Conservation (phyloP, 2,888 invertebrate species). For the Drosophila engyochracea region DNA sequence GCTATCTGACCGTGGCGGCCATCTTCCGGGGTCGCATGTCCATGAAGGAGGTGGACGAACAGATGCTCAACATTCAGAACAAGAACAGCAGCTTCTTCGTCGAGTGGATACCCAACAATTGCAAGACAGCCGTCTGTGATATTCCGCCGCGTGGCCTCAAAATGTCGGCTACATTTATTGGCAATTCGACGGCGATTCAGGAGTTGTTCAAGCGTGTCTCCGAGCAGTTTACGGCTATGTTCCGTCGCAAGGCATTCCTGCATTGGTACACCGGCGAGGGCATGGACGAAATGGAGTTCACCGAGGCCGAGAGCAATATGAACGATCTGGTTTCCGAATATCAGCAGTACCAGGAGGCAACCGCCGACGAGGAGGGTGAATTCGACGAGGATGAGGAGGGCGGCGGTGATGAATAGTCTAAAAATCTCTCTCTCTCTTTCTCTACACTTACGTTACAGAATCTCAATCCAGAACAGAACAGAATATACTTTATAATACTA, state of each 20-base stretch:
- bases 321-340: conserved; percentile 97
- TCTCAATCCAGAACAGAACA: background rate
- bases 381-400: conserved; percentile 89
- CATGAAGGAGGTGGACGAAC: conserved; percentile 96
- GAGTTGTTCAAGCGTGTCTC: conserved; percentile 96
- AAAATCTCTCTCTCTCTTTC: background rate
- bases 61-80: conserved; percentile 98
- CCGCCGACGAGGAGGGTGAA: conserved; percentile 93
- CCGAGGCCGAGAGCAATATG: conserved; percentile 98
- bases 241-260: conserved; percentile 98
- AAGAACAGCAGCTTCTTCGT: conserved; percentile 96
- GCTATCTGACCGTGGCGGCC: conserved; percentile 96
- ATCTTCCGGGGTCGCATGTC: conserved; percentile 97
- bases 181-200: conserved; percentile 96
- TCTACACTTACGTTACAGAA: background rate
- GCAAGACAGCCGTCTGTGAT: conserved; percentile 97
- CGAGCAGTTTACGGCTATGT: conserved; percentile 97
- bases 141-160: conserved; percentile 95
- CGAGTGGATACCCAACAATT: conserved; percentile 98
- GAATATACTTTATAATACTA: background rate
- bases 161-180: conserved; percentile 98
- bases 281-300: conserved; percentile 99
- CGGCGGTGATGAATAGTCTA: conserved; percentile 82
- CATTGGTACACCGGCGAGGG: conserved; percentile 99
- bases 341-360: conserved; percentile 97